Evolutionary conservation across 2,797 vertebrate genomes (phyloP).

Genomic region (Chaetodon trifasciatus): DNA sequence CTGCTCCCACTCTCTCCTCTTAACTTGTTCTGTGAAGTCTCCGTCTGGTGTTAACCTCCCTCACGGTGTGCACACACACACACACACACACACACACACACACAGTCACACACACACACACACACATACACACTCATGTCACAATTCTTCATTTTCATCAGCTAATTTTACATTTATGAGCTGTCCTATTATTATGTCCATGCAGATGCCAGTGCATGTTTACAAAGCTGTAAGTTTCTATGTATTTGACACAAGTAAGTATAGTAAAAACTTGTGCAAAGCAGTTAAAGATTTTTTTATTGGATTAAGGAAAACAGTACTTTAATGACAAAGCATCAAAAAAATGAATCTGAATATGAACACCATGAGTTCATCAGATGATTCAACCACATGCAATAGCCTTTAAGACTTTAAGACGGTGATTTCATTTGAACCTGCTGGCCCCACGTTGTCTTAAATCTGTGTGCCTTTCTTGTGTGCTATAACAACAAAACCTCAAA

Average conservation of each 20-base stretch:
- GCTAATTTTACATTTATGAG: not conserved
- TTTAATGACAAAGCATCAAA: not conserved
- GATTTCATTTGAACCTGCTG: constrained; percentile 36
- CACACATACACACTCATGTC: not conserved
- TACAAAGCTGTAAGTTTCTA: not conserved
- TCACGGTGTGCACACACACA: no score
- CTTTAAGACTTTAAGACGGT: constrained; percentile 7
- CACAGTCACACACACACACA: no score
- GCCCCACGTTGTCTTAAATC: constrained; percentile 44
- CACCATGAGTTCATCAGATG: not conserved
- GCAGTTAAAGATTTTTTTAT: not conserved
- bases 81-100: no score
- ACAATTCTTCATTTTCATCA: not conserved
- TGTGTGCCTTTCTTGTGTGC: constrained; percentile 50
- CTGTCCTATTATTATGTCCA: not conserved
- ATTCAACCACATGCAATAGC: constrained; percentile 27
- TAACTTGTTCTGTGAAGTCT: constrained; percentile 44
- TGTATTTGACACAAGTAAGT: not conserved
- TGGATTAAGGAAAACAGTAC: not conserved
- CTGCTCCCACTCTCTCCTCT: constrained; percentile 62
- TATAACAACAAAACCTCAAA: constrained; percentile 76
- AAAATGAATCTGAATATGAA: not conserved
- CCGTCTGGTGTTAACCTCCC: not conserved
- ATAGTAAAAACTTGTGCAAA: no score
- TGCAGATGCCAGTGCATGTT: not conserved